Conservation (phyloP, 1,140 invertebrate species). For the Penaeus japonicus region DNA sequence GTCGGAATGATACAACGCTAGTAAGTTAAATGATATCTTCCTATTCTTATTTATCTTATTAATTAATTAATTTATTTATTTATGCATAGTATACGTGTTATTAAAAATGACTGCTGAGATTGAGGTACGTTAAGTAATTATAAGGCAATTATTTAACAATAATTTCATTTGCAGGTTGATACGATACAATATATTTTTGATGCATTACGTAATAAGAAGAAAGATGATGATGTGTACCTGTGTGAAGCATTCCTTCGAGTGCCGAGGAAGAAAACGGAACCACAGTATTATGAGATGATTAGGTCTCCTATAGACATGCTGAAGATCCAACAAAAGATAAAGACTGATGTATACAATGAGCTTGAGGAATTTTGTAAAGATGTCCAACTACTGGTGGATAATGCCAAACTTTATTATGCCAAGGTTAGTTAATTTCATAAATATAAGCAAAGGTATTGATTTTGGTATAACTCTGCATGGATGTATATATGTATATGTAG, state of each 20-base stretch:
- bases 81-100: neutral
- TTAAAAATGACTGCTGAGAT: no score
- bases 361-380: conserved; percentile 87
- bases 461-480: no score
- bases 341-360: conserved; percentile 73
- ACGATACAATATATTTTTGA: conserved; percentile 86
- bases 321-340: conserved; percentile 59
- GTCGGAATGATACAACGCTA: conserved; percentile 58
- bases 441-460: no score
- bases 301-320: conserved; percentile 64
- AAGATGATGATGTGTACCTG: conserved; percentile 86
- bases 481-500: no score
- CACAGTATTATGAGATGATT: conserved; percentile 77
- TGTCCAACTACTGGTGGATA: conserved; percentile 86
- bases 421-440: conserved; percentile 68
- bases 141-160: no score
- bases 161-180: conserved; percentile 44
- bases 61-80: neutral
- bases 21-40: conserved; percentile 12
- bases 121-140: neutral
- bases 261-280: conserved; percentile 89
- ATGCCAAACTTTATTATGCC: conserved; percentile 89
- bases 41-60: neutral
- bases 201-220: conserved; percentile 87
- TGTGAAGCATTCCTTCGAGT: conserved; percentile 95